Evolutionary conservation across 2,888 invertebrate species (phyloP).

Genomic region (Kuschelorhynchus macadamiae): DNA sequence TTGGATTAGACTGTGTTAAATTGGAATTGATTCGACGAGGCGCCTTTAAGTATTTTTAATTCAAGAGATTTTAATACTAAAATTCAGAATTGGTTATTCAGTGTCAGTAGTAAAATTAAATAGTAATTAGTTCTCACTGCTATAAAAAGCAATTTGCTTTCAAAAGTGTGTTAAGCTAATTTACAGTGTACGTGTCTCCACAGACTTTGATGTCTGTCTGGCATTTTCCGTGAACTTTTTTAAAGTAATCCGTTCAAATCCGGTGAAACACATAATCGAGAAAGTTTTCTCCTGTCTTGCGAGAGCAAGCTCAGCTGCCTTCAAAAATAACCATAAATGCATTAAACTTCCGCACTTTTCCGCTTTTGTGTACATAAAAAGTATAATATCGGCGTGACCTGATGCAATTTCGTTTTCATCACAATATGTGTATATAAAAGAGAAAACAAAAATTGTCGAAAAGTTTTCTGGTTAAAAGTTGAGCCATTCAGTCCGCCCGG

Average conservation of each 20-base stretch:
- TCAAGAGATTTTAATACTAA: too few species aligned
- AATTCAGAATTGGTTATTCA: too few species aligned
- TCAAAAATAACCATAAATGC: conserved; percentile 43
- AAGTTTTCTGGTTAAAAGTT: conserved; percentile 67
- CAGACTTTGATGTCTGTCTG: conserved; percentile 12
- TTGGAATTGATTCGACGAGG: too few species aligned
- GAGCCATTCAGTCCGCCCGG: conserved; percentile 61
- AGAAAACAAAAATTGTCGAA: conserved; percentile 49
- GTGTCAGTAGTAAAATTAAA: too few species aligned
- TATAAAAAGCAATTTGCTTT: too few species aligned
- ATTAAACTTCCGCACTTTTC: conserved; percentile 42
- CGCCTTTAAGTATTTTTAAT: too few species aligned
- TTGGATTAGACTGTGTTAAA: too few species aligned
- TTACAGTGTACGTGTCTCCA: too few species aligned
- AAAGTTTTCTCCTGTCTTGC: conserved; percentile 25
- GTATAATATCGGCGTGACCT: conserved; percentile 38
- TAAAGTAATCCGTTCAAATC: conserved; percentile 25
- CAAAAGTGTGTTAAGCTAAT: too few species aligned
- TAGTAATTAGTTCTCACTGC: too few species aligned
- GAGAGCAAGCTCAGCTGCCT: conserved; percentile 17
- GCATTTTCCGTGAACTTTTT: conserved; percentile 17
- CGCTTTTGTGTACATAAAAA: conserved; percentile 40
- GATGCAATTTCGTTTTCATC: conserved; percentile 44
- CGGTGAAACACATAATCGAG: conserved; percentile 28
- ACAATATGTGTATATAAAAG: conserved; percentile 46